Conservation (phyloP, 2,888 invertebrate species). For the Tipula helvola region DNA sequence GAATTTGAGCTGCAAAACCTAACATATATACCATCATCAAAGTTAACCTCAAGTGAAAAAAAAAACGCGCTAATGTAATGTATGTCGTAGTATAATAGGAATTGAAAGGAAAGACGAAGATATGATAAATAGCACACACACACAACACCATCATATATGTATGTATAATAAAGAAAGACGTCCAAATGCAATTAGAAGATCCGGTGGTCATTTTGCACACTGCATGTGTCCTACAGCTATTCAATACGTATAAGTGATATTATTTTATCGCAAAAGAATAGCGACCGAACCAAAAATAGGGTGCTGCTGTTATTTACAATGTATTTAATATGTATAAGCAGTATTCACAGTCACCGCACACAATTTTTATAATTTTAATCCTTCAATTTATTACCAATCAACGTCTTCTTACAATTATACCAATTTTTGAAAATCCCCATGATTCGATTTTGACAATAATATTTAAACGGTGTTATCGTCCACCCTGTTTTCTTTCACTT, state of each 20-base stretch:
- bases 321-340: not conserved
- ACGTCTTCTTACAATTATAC: not conserved
- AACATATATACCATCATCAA: too few relatives aligned
- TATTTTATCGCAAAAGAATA: not conserved
- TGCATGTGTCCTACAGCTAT: not conserved
- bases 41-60: too few relatives aligned
- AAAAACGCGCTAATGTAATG: not conserved
- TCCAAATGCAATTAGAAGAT: conserved; percentile 10
- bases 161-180: not conserved
- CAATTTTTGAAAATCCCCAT: not conserved
- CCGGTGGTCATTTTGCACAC: not conserved
- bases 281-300: not conserved
- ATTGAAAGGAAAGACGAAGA: not conserved
- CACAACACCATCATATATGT: not conserved
- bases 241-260: not conserved
- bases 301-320: not conserved
- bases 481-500: not conserved
- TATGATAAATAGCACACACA: not conserved
- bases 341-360: not conserved
- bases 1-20: too few relatives aligned
- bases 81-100: not conserved
- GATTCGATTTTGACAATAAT: not conserved
- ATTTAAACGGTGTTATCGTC: not conserved
- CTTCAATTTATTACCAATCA: not conserved
- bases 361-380: not conserved